phyloP scores from a whole-genome alignment of 2,888 invertebrate genomes.

The Metallyticus violacea region DNA sequence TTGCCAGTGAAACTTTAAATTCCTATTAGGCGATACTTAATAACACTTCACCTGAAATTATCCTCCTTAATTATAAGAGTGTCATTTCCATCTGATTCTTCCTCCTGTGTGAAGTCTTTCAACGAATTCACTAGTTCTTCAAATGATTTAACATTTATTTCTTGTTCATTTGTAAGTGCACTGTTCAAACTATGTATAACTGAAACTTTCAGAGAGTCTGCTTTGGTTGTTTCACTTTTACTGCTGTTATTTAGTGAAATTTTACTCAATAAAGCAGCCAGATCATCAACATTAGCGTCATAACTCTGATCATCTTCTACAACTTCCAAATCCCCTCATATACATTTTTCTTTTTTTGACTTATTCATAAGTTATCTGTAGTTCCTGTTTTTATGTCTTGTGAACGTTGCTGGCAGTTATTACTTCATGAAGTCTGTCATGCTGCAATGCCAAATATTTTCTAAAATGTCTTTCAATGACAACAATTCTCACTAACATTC shows the following conservation, averaged over 20 bases:
- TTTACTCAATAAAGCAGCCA: background rate
- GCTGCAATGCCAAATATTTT: constrained; percentile 42
- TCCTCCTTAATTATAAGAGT: background rate
- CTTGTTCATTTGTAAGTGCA: background rate
- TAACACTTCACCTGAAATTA: background rate
- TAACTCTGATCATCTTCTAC: background rate
- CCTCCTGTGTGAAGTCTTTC: background rate
- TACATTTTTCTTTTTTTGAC: background rate
- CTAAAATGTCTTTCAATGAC: constrained; percentile 13
- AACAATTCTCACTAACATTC: constrained; percentile 35
- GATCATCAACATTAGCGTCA: background rate
- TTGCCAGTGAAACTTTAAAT: background rate
- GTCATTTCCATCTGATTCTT: background rate
- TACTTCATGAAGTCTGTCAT: constrained; percentile 33
- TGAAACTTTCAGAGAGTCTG: too few relatives aligned
- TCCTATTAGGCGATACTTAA: background rate
- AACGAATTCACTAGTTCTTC: background rate
- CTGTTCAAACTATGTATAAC: background rate
- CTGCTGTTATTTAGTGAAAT: background rate
- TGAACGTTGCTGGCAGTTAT: background rate
- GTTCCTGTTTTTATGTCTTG: background rate
- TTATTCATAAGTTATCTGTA: background rate
- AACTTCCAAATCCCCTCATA: background rate
- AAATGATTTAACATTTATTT: background rate
- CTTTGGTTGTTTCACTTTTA: background rate